Evolutionary conservation across 2,113 vertebrate genomes (phyloP).

Genomic region (Rhegmatorhina hoffmannsi): DNA sequence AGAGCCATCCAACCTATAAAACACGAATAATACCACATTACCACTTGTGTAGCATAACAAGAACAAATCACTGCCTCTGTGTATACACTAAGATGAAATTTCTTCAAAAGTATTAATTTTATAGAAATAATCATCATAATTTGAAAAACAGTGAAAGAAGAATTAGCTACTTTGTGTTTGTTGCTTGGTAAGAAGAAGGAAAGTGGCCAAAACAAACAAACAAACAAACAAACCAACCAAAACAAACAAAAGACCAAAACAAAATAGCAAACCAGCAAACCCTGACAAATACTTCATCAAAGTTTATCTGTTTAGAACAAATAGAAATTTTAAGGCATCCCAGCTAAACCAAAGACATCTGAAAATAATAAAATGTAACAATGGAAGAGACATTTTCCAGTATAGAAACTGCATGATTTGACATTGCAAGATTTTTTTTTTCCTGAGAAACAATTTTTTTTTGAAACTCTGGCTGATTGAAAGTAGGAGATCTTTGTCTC

Average conservation of each 20-base stretch:
- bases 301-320: not conserved
- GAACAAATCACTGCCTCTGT: not conserved
- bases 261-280: not conserved
- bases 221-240: too few species aligned
- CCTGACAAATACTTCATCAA: not conserved
- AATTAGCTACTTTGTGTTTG: not conserved
- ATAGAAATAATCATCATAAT: not conserved
- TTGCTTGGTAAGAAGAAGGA: not conserved
- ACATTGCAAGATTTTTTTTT: not conserved
- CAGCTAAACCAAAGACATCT: not conserved
- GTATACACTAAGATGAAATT: not conserved
- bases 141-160: not conserved
- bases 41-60: not conserved
- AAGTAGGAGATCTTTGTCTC: not conserved
- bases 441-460: not conserved
- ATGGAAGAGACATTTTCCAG: not conserved
- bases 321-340: not conserved
- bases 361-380: not conserved
- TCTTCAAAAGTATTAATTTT: not conserved
- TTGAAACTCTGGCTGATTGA: not conserved
- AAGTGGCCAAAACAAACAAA: not conserved
- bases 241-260: not conserved
- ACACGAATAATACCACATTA: not conserved
- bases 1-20: not conserved
- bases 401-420: not conserved